Evolutionary conservation across 2,888 invertebrate genomes (phyloP).

Genomic region (Scaptomyza parva): DNA sequence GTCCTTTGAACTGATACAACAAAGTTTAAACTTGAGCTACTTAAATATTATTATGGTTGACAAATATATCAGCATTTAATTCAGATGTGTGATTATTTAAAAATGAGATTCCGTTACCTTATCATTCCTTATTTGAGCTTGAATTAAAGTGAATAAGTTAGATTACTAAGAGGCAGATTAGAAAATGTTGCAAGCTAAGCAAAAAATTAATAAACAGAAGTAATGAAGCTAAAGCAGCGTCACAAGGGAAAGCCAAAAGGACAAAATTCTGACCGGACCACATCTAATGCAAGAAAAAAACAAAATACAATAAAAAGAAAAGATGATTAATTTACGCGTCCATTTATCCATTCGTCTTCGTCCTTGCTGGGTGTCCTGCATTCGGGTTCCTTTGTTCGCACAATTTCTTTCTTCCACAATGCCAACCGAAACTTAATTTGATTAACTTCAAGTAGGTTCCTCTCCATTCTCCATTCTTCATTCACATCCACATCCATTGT

Average conservation of each 20-base stretch:
- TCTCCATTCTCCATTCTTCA: background rate
- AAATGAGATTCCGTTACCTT: too few relatives aligned
- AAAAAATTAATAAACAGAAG: background rate
- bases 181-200: background rate
- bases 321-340: slow-evolving; percentile 72
- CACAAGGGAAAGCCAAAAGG: background rate
- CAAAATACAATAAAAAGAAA: slow-evolving; percentile 46
- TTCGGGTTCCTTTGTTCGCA: slow-evolving; percentile 45
- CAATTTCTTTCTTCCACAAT: slow-evolving; percentile 47
- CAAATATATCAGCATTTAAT: too few relatives aligned
- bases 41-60: too few relatives aligned
- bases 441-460: slow-evolving; percentile 65
- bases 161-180: background rate
- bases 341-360: slow-evolving; percentile 47
- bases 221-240: slow-evolving; percentile 1
- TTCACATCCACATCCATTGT: slow-evolving; percentile 38
- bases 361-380: slow-evolving; percentile 13
- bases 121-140: background rate
- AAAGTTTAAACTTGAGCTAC: too few relatives aligned
- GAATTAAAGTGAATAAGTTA: background rate
- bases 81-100: too few relatives aligned
- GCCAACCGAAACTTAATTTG: slow-evolving; percentile 70
- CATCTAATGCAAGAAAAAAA: slow-evolving; percentile 14
- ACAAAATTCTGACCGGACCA: slow-evolving; percentile 18
- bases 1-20: background rate